Percentiles rank a stretch among this genome's conserved stretches.
phyloP scores from a whole-genome alignment of 2,113 vertebrate genomes.

The Pundamilia nyererei region DNA sequence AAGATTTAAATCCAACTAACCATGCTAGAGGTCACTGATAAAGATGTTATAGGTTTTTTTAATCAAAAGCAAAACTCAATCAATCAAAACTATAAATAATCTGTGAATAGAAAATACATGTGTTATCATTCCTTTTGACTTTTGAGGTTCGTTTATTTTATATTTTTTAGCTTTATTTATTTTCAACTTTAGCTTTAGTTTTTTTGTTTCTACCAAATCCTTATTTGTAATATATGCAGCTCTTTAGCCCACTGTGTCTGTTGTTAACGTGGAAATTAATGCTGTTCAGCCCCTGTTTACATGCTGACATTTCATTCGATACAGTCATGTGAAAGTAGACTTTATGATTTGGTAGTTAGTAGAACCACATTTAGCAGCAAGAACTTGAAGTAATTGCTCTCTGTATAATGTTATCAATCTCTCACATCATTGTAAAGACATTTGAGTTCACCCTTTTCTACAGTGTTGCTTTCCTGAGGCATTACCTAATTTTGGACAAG shows the following conservation, averaged over 20 bases:
- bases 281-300: neutral
- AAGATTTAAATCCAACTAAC: neutral
- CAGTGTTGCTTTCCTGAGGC: neutral
- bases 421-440: neutral
- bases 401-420: neutral
- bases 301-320: neutral
- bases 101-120: neutral
- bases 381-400: neutral
- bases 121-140: neutral
- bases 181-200: neutral
- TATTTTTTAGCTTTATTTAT: neutral
- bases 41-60: neutral
- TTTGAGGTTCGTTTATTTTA: rapidly evolving
- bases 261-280: neutral
- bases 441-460: neutral
- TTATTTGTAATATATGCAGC: neutral
- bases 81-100: neutral
- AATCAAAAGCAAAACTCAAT: neutral
- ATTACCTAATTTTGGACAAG: neutral
- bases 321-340: neutral
- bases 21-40: neutral
- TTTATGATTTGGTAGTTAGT: neutral
- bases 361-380: neutral
- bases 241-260: neutral
- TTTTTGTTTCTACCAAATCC: neutral